phyloP scores from a whole-genome alignment of 2,113 vertebrate species.

The Pseudorectes ferrugineus region DNA sequence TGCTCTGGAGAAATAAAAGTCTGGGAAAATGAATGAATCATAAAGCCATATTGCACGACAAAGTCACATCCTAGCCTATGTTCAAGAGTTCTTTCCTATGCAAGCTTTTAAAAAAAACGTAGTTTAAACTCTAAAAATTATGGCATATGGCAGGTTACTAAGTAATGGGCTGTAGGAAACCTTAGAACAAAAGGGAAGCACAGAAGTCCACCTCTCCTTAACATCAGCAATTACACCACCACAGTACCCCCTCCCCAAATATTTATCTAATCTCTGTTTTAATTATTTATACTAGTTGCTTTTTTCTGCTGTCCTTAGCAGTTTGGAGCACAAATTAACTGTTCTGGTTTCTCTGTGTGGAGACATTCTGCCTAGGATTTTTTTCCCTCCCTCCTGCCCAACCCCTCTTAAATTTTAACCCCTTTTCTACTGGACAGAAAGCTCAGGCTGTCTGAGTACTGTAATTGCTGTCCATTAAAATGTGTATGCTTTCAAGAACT shows the following conservation, averaged over 20 bases:
- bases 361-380: background rate
- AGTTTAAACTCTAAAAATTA: background rate
- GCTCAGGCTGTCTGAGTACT: background rate
- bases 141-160: background rate
- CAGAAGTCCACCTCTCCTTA: background rate
- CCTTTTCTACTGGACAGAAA: background rate
- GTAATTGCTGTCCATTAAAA: background rate
- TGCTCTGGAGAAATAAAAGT: background rate
- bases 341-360: background rate
- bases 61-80: background rate
- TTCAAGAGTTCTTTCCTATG: background rate
- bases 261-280: conserved; percentile 21
- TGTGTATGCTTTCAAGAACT: background rate
- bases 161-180: background rate
- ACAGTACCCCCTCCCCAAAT: background rate
- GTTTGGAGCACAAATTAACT: conserved; percentile 18
- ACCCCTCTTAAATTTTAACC: conserved; percentile 1
- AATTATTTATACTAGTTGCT: conserved; percentile 43
- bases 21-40: conserved; percentile 21
- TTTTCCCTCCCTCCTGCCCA: background rate
- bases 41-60: background rate
- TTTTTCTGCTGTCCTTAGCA: conserved; percentile 19
- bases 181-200: background rate
- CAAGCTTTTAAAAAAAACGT: background rate
- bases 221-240: background rate